These are phyloP conservation scores for Spermophilus dauricus DNA, from an alignment of 2,113 vertebrate species.

Conservation along the genomic window DNA sequence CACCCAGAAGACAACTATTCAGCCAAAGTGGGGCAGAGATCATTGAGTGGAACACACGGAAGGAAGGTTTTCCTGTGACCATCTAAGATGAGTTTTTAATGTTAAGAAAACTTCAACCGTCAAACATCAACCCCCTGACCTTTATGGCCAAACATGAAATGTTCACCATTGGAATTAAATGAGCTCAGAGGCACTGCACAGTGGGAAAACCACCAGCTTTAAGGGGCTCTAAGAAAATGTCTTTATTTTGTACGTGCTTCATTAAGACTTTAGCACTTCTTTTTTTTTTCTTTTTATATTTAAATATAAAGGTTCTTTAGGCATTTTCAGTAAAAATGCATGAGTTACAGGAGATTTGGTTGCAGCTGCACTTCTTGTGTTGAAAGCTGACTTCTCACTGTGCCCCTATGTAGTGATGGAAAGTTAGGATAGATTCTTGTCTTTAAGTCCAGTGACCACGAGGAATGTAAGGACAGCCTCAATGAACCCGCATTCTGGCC, in stretches of 20 bases:
- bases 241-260: too few species aligned
- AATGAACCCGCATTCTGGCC: background rate
- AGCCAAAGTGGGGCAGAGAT: background rate
- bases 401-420: background rate
- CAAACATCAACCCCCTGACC: too few species aligned
- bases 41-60: background rate
- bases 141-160: too few species aligned
- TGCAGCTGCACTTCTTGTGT: background rate
- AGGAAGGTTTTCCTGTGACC: background rate
- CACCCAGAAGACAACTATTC: background rate
- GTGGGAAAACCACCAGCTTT: too few species aligned
- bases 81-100: background rate
- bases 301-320: slow-evolving; percentile 11
- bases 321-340: slow-evolving; percentile 8
- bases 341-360: background rate
- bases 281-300: background rate
- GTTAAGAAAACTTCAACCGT: too few species aligned
- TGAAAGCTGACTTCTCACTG: background rate
- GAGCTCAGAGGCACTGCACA: too few species aligned
- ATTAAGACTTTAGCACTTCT: too few species aligned
- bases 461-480: accelerated
- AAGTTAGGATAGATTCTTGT: background rate
- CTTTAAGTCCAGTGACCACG: background rate
- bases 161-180: too few species aligned
- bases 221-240: too few species aligned